These are phyloP conservation scores for Oncorhynchus masou DNA, from an alignment of 2,113 vertebrate species.

Conservation along the genomic window DNA sequence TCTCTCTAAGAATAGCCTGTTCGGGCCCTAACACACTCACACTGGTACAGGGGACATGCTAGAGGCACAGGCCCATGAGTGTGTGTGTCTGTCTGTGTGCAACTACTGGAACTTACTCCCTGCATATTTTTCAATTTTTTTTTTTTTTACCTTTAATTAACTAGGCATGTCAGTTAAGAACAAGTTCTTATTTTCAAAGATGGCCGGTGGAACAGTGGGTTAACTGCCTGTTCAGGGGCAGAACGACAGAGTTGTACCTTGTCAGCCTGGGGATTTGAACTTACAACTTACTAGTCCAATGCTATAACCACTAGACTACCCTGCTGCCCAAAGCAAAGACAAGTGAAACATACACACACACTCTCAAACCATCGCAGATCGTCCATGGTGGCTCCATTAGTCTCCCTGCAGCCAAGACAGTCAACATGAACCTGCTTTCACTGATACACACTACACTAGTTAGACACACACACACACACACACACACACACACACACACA, in stretches of 20 bases:
- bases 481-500: not conserved
- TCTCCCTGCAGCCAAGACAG: not conserved
- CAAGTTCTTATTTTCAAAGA: too few species aligned
- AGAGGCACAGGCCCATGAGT: not conserved
- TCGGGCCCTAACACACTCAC: conserved; percentile 15
- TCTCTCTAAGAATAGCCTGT: conserved; percentile 26
- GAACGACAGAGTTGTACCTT: too few species aligned
- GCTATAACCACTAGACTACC: too few species aligned
- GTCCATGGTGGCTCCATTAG: conserved; percentile 8
- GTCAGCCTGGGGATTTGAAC: too few species aligned
- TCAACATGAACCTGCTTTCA: too few species aligned
- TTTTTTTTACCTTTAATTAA: too few species aligned
- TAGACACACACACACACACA: not conserved
- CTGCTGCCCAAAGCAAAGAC: not conserved
- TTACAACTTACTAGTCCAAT: too few species aligned
- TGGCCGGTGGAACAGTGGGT: too few species aligned
- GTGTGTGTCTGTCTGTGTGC: not conserved
- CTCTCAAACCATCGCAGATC: not conserved
- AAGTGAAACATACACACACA: not conserved
- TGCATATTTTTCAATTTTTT: not conserved
- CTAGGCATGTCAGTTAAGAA: too few species aligned
- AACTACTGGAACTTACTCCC: not conserved
- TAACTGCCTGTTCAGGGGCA: too few species aligned
- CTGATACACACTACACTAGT: not conserved
- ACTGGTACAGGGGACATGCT: too few species aligned